Evolutionary conservation across 2,797 vertebrate genomes (phyloP), one percentile per base, ranked within the genome.

Genomic region (Chelmon rostratus): DNA sequence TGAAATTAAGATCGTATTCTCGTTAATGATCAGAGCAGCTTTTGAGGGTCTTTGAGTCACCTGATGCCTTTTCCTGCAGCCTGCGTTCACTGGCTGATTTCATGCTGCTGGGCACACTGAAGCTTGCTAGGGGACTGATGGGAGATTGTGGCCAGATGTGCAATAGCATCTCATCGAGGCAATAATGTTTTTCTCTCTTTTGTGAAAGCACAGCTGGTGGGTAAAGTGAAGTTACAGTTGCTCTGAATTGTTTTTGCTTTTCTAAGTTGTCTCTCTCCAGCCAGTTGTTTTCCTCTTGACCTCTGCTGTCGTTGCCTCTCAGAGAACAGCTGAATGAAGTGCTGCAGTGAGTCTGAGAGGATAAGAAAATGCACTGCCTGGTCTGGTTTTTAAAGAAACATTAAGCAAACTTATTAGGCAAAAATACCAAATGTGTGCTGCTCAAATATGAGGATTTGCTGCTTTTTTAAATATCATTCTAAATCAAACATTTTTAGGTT

Each of bases 31-130:
- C 23, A 19, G 38, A 6, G 15, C 8, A 37, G 13, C 25, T 40
- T 59, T 11, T 38, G 57, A 59, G 57, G 21, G 19, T 37, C 56
- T 18, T n/a, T 6, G 5, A 38, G 10, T 38, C 3, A 37, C 57
- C 35, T 59, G 35, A 15, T 59, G 8, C 9, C 1, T 12, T 31
- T 1, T 62, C 61, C 6, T 49, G 42, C 23, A 42, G 19, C 5
- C 53, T 58, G 61, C 35, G 15, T 50, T 65, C 38, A 47, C 37
- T 7, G 44, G 46, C 19, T 78, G 38, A 62, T 79, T 52, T 62
- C n/a, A 23, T 46, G 18, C 57, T 59, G 53, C 58, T 35, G 58
- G n/a, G 18, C 13, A 46, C 54, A 68, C 38, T 54, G 56, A 18
- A 16, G 38, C 46, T 46, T 23, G 21, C 10, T 8, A 15, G 18